A percentile compares a stretch with the other conserved stretches of the same genome.
phyloP scores from a whole-genome alignment of 1,140 invertebrate species.

The Formica exsecta region DNA sequence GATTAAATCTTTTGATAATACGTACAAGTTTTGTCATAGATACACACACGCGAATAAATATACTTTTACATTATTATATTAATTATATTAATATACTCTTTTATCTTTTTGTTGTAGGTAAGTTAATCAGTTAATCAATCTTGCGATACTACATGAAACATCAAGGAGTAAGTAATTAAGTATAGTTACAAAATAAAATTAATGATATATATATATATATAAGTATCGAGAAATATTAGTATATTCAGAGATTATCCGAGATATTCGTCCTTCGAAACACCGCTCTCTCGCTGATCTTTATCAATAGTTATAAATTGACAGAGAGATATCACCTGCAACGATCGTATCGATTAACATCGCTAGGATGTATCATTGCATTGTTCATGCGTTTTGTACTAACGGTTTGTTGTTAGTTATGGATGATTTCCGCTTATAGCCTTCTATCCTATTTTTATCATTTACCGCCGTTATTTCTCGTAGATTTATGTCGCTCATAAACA shows the following conservation, averaged over 20 bases:
- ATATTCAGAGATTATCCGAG: not conserved
- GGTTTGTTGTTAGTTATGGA: slow-evolving; percentile 44
- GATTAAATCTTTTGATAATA: slow-evolving; percentile 34
- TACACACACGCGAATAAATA: not conserved
- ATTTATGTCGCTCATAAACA: slow-evolving; percentile 19
- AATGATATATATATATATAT: not conserved
- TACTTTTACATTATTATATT: not conserved
- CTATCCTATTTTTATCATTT: slow-evolving; percentile 31
- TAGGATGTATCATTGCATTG: not conserved
- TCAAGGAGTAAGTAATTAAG: not conserved
- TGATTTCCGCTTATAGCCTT: slow-evolving; percentile 32
- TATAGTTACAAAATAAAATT: slow-evolving; percentile 11
- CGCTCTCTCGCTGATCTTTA: not conserved
- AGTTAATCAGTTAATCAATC: slow-evolving; percentile 43
- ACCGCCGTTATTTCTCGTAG: slow-evolving; percentile 6
- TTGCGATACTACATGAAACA: not conserved
- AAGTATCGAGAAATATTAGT: no score
- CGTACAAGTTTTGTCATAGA: not conserved
- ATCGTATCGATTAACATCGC: slow-evolving; percentile 14
- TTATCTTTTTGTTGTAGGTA: slow-evolving; percentile 76
- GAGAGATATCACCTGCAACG: not conserved
- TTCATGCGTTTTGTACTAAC: slow-evolving; percentile 15
- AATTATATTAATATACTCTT: slow-evolving; percentile 2
- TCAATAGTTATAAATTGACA: not conserved
- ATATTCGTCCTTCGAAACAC: not conserved